phyloP scores from a whole-genome alignment of 1,140 invertebrate genomes.

The Pararge aegeria region DNA sequence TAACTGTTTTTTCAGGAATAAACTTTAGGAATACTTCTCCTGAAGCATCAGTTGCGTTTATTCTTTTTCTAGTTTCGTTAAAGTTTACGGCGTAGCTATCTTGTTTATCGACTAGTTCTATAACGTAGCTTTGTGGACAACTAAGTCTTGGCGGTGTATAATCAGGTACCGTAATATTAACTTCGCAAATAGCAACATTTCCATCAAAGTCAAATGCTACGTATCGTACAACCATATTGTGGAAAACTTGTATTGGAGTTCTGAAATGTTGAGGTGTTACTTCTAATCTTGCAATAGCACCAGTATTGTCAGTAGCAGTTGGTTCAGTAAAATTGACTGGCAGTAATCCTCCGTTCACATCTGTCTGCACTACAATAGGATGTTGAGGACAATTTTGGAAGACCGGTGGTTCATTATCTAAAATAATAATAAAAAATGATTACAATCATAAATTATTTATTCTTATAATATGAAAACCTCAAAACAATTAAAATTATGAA shows the following conservation, averaged over 20 bases:
- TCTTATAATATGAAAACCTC: background rate
- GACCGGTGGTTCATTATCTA: constrained; percentile 96
- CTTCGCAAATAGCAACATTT: constrained; percentile 97
- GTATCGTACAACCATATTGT: constrained; percentile 96
- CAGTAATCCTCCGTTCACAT: constrained; percentile 90
- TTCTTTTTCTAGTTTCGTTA: constrained; percentile 92
- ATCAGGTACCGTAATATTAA: constrained; percentile 96
- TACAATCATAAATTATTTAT: constrained; percentile 8
- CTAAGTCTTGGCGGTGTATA: constrained; percentile 95
- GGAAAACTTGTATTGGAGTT: constrained; percentile 93
- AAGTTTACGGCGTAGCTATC: constrained; percentile 95
- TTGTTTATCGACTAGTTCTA: constrained; percentile 94
- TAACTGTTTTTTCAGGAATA: constrained; percentile 91
- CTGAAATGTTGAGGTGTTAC: constrained; percentile 94
- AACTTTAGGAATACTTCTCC: constrained; percentile 92
- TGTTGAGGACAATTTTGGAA: constrained; percentile 97
- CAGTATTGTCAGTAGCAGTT: constrained; percentile 95
- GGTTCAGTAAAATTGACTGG: constrained; percentile 96
- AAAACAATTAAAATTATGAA: constrained; percentile 12
- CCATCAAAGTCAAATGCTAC: constrained; percentile 98
- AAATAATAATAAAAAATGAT: constrained; percentile 46
- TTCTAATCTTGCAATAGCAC: constrained; percentile 94
- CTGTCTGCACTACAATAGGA: constrained; percentile 93
- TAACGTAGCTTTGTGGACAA: constrained; percentile 97
- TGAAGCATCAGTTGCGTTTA: constrained; percentile 94